Base-by-base conservation (phyloP, 2,113 vertebrate species). In the Condylura cristata region DNA sequence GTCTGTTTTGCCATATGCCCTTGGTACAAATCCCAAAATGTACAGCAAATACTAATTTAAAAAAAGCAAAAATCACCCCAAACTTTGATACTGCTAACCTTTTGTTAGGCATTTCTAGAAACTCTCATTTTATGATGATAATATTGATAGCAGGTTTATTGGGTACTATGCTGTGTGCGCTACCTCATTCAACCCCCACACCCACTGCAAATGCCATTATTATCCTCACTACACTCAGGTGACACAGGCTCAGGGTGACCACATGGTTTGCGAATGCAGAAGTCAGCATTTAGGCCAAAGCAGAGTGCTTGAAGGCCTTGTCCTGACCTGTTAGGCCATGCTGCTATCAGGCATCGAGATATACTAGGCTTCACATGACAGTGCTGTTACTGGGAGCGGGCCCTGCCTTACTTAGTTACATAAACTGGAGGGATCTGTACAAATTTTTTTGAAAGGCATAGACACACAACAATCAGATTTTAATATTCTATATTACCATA, bases 1-100 rank as follows among this genome's bases (percentile, higher is more conserved):
- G 48, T 72, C 32, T 86, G 39, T 86, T 93, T 89, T 72, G 56
- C 72, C 90, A 56, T 46, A 71, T 72, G 51, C 24, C 30, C 37
- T 87, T 89, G 34, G 63, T 56, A 90, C 81, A 90, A 86, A 51
- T n/a, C 4, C 75, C 37, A 74, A 51, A 74, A 85, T 66, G 8
- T 32, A 24, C 22, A 83, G 56, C 76, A 86, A 46, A 88, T 11
- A 78, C 18, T 41, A 56, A 66, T 71, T 10, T 30, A 61, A 58
- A 71, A 39, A 71, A 41, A 37, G 51, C 20, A 39, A 70, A 90
- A 46, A 41, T 60, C 56, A 58, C 46, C 11, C 20, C n/a, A 56
- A 65, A 82, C 48, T 8, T 20, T 24, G 32, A 60, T 14, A n/a
- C 4, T 12, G 7, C 86, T 48, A 41, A n/a, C 30, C 14, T 6